Evolutionary conservation across 2,113 vertebrate genomes (phyloP), one percentile per base, ranked within the genome.

Genomic region (Ancistrus triradiatus): DNA sequence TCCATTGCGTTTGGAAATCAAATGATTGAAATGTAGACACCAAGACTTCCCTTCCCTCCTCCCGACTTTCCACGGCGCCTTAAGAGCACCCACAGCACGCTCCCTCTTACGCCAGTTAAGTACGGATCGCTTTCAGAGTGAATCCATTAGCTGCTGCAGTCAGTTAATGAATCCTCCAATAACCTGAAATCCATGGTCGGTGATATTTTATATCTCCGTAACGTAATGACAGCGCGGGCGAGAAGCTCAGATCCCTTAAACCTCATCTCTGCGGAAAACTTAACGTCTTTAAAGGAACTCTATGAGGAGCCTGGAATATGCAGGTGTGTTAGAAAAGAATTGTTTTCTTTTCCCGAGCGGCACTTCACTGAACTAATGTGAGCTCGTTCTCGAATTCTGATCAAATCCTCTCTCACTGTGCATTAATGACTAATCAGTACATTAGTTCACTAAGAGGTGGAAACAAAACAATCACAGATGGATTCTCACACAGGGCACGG

Each of bases 141-240:
- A 68, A 58, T 59, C 22, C 59, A 59, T 59, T 35, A 68, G 52
- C 22, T 42, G 37, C 52, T 18, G 44, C 7, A 57, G 58, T 50
- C 19, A 19, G 49, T 50, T 56, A 65, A 59, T 43, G 38, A 58
- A 59, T 42, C 40, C 43, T 52, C 43, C 2, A 46, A 31, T 25
- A 52, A 35, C 7, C 2, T 18, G 3, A 35, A 33, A 55, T 33
- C 4, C 13, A 44, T 15, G 46, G 31, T n/a, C 43, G 37, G 44
- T 57, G 19, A 49, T 40, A 48, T 64, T 55, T 55, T 55, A 35
- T 17, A n/a, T n/a, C n/a, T n/a, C n/a, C n/a, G n/a, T n/a, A n/a
- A n/a, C n/a, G n/a, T n/a, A n/a, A n/a, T n/a, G n/a, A n/a, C 21
- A 1, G 25, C n/a, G 46, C 3, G 14, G 35, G 21, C 18, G 14